Evolutionary conservation across 2,888 invertebrate genomes (phyloP), one percentile per base, ranked within the genome.

Genomic region (Urechis unicinctus): DNA sequence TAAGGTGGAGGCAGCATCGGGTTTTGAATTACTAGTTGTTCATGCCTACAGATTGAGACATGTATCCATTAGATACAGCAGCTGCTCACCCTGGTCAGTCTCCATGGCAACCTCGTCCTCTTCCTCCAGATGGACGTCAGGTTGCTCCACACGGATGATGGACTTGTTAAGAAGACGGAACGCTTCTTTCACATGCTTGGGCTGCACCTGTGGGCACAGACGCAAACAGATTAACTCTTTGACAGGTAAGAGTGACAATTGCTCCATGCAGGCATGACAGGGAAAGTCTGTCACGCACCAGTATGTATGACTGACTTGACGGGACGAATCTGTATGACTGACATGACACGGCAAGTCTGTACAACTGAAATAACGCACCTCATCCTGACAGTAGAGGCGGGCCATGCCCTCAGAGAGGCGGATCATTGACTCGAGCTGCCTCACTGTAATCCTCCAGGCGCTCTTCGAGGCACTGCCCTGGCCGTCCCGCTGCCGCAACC

Each of bases 371-470:
- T 24, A 6, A 29, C 3, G 41, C 66, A 84, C 95, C 74, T 89
- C 88, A 52, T 93, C 91, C 64, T 87, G 86, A 78, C 96, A 97
- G 79, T 96, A 90, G 83, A 99, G 85, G 78, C 94, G 87, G 52
- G 98, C 96, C 85, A 95, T 87, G 28, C 89, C 95, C 81, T 99
- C 98, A 0, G 96, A 89, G 26, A 99, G 83, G 13, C 98, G 88
- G 69, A 99, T 86, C 85, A 99, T 88, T 68, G 91, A 91, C 78
- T 95, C 94, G 59, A 95, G 79, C 74, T 99, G 98, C 0, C 98
- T 83, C 24, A 97, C 97, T 0, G 98, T 98, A 65, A 98, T 94
- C 53, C 96, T 83, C 94, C 96, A 97, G 0, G 93, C 86, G 52
- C 86, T 88, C 74, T 85, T 86, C 0, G 85, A 83, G 9, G 83